Evolutionary conservation across 1,140 invertebrate genomes (phyloP).

Genomic region (Drosophila sechellia): DNA sequence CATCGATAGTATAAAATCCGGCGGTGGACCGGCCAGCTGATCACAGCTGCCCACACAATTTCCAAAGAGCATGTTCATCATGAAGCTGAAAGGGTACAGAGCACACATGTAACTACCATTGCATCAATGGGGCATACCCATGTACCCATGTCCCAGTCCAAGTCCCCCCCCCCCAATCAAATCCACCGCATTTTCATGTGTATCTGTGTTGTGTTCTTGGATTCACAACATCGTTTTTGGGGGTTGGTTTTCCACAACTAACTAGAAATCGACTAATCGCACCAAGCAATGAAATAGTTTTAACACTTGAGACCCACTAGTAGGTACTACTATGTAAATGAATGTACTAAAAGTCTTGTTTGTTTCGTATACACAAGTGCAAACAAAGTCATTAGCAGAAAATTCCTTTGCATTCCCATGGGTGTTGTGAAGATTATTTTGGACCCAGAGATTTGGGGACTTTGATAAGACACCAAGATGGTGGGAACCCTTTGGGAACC

Average conservation of each 20-base stretch:
- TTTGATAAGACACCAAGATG: not conserved
- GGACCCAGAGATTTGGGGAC: too few species aligned
- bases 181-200: constrained; percentile 6
- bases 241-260: constrained; percentile 23
- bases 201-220: constrained; percentile 22
- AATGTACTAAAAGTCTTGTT: not conserved
- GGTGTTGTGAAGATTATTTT: too few species aligned
- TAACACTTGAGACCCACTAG: not conserved
- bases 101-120: not conserved
- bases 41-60: constrained; percentile 86
- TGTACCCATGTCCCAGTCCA: not conserved
- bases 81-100: constrained; percentile 1
- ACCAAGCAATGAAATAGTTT: too few species aligned
- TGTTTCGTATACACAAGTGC: constrained; percentile 1
- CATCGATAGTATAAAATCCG: constrained; percentile 91
- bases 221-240: constrained; percentile 24
- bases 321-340: not conserved
- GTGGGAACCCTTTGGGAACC: not conserved
- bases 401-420: constrained; percentile 16
- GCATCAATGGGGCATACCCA: constrained; percentile 14
- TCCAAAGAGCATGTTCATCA: constrained; percentile 69
- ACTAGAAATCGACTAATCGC: not conserved
- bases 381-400: not conserved
- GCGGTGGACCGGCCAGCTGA: constrained; percentile 90
- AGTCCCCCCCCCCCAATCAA: not conserved